Conservation (phyloP, 2,797 vertebrate species). For the Furcifer pardalis region DNA sequence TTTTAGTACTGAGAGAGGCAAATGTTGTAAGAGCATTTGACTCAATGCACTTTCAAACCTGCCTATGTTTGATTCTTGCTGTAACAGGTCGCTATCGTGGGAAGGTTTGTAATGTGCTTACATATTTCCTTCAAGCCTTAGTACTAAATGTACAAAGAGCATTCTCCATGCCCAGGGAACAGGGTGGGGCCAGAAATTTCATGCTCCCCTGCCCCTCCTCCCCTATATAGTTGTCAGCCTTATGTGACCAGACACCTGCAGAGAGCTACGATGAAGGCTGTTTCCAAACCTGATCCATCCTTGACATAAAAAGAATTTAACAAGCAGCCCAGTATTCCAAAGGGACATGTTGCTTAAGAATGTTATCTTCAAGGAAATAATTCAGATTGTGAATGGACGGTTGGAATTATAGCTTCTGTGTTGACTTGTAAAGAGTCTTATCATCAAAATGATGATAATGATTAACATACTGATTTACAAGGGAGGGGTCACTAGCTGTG, state of each 20-base stretch:
- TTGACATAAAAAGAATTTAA: conserved; percentile 26
- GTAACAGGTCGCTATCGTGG: not conserved
- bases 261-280: not conserved
- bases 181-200: too few species aligned
- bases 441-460: conserved; percentile 59
- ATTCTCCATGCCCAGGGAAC: not conserved
- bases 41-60: not conserved
- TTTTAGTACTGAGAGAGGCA: not conserved
- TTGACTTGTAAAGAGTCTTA: conserved; percentile 66
- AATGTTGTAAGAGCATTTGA: not conserved
- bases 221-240: not conserved
- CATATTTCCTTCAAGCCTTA: not conserved
- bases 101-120: not conserved
- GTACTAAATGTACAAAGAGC: not conserved
- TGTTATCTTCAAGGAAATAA: conserved; percentile 68
- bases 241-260: not conserved
- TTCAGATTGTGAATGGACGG: conserved; percentile 56
- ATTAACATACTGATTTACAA: conserved; percentile 70
- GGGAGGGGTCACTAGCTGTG: conserved; percentile 59
- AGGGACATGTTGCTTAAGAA: conserved; percentile 60
- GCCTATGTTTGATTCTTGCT: not conserved
- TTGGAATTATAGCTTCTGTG: conserved; percentile 60
- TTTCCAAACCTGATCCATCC: not conserved
- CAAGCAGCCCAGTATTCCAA: conserved; percentile 55
- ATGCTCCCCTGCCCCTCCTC: not conserved